These are phyloP conservation scores for Mastigias papua DNA, from an alignment of 30 jellyfish, hydroid and myxozoan species.

Conservation along the genomic window DNA sequence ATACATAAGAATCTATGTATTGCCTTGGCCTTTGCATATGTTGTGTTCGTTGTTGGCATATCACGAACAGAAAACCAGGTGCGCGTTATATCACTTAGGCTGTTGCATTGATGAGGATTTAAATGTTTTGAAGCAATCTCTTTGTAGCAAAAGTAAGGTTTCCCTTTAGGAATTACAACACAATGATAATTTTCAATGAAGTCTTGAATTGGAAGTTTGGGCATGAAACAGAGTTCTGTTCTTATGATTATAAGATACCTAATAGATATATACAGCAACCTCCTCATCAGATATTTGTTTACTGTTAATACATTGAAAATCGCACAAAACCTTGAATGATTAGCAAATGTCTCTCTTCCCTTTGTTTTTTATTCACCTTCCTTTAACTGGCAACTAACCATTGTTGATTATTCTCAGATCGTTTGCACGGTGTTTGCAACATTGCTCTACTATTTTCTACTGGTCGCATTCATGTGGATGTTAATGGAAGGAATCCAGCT, in stretches of 20 bases:
- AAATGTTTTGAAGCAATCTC: no score
- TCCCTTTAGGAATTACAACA: no score
- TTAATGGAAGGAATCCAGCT: constrained; percentile 84
- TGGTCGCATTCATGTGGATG: constrained; percentile 90
- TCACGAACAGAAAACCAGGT: constrained; percentile 84
- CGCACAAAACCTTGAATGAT: no score
- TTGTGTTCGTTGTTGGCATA: constrained; percentile 82
- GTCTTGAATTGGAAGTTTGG: no score
- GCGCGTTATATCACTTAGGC: background rate
- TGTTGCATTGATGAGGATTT: no score
- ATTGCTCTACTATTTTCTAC: constrained; percentile 69
- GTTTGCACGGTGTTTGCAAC: constrained; percentile 83
- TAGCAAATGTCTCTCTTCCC: no score
- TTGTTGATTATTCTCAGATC: constrained; percentile 28
- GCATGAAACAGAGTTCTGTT: no score
- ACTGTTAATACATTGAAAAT: no score
- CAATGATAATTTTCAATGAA: no score
- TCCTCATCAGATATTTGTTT: no score
- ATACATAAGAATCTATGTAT: constrained; percentile 82
- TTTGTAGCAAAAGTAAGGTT: background rate
- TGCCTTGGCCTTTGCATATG: constrained; percentile 79
- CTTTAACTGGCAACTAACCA: background rate
- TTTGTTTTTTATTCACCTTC: background rate
- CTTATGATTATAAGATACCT: no score
- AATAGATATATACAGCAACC: no score